phyloP scores from a whole-genome alignment of 1,140 invertebrate species.

The Formica selysi region DNA sequence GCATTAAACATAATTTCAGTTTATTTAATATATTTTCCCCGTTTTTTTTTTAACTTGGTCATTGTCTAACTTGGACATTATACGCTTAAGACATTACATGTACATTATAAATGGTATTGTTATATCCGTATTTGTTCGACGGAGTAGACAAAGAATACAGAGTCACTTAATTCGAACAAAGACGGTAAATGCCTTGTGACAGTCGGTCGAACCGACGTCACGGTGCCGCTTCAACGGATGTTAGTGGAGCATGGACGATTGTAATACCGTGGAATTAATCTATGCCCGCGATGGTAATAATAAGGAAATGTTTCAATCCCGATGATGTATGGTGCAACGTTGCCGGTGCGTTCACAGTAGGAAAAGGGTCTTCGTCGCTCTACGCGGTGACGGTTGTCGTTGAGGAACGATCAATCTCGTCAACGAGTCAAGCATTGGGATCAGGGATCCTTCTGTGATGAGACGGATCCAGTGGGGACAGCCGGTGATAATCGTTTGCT shows the following conservation, averaged over 20 bases:
- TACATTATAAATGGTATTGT: conserved; percentile 10
- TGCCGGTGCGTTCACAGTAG: conserved; percentile 66
- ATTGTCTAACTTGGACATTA: not conserved
- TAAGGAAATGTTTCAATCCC: conserved; percentile 87
- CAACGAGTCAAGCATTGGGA: conserved; percentile 72
- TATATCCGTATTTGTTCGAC: conserved; percentile 31
- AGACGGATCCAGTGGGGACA: conserved; percentile 22
- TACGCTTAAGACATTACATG: not conserved
- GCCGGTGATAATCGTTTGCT: conserved; percentile 31
- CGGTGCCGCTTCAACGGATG: conserved; percentile 67
- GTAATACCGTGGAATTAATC: conserved; percentile 85
- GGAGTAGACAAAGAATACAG: conserved; percentile 61
- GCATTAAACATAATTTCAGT: not conserved
- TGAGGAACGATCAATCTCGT: conserved; percentile 76
- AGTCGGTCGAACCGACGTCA: conserved; percentile 60
- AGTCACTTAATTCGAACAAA: conserved; percentile 82
- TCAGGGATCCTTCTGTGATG: conserved; percentile 66
- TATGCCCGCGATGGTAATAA: conserved; percentile 86
- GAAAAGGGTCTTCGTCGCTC: conserved; percentile 73
- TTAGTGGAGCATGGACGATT: conserved; percentile 67
- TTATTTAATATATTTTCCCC: not conserved
- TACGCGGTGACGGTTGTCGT: conserved; percentile 69
- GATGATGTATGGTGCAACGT: conserved; percentile 84
- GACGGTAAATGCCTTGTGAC: conserved; percentile 70
- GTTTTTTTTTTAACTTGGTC: not conserved